Conservation (phyloP, 1,140 invertebrate species). For the Brachionus rubens region DNA sequence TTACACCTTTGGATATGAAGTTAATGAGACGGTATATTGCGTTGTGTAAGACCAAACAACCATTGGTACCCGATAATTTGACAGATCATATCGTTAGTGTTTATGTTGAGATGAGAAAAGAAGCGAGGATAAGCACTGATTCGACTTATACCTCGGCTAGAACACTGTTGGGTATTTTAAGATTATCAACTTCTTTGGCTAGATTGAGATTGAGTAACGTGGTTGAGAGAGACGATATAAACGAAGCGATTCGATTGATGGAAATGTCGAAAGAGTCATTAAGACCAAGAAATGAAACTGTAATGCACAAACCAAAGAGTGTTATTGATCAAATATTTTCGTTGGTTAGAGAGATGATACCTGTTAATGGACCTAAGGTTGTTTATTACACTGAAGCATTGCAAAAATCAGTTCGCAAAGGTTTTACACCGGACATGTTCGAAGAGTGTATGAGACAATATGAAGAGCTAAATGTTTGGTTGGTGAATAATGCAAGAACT, state of each 20-base stretch:
- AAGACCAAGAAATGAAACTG: background rate
- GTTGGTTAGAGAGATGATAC: conserved; percentile 76
- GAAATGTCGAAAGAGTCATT: conserved; percentile 71
- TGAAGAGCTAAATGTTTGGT: conserved; percentile 90
- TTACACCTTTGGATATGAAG: conserved; percentile 17
- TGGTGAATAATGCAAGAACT: conserved; percentile 68
- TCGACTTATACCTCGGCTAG: conserved; percentile 73
- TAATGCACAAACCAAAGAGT: background rate
- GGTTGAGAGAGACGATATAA: conserved; percentile 88
- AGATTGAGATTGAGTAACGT: conserved; percentile 76
- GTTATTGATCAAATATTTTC: conserved; percentile 74
- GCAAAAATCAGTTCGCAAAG: conserved; percentile 80
- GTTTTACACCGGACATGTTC: conserved; percentile 82
- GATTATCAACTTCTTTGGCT: conserved; percentile 87
- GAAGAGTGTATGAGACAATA: conserved; percentile 88
- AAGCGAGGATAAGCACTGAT: conserved; percentile 66
- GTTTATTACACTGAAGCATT: conserved; percentile 72
- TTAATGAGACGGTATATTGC: conserved; percentile 74
- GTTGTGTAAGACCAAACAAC: conserved; percentile 78
- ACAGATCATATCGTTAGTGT: conserved; percentile 86
- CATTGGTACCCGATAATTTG: conserved; percentile 73
- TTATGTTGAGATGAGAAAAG: conserved; percentile 87
- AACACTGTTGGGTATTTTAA: conserved; percentile 85
- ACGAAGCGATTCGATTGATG: conserved; percentile 87
- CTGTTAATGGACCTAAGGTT: conserved; percentile 65